A percentile compares a stretch with the other conserved stretches of the same genome.
These are phyloP conservation scores for Octopus sinensis DNA, from an alignment of 1,140 invertebrate genomes.

Conservation along the genomic window DNA sequence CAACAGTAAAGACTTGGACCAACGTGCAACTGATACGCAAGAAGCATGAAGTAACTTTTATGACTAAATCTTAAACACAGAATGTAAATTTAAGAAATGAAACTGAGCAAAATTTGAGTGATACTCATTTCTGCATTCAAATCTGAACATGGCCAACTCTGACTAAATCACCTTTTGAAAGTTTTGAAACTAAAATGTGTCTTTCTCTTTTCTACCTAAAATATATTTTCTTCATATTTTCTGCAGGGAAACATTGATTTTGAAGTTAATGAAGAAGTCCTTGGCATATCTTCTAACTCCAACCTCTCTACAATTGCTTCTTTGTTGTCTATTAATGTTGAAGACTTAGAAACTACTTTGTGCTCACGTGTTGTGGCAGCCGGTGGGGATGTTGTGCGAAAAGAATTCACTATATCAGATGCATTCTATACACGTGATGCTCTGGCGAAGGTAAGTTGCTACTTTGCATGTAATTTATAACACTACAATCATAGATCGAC, in stretches of 20 bases:
- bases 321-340: conserved; percentile 71
- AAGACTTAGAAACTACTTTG: conserved; percentile 73
- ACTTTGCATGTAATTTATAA: too few species aligned
- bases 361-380: conserved; percentile 87
- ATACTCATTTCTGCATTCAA: too few species aligned
- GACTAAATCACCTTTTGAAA: too few species aligned
- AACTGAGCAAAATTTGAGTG: too few species aligned
- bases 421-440: conserved; percentile 90
- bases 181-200: not conserved
- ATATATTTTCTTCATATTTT: conserved; percentile 20
- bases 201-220: not conserved
- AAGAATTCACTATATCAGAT: conserved; percentile 79
- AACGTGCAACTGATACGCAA: too few species aligned
- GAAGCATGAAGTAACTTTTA: too few species aligned
- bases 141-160: too few species aligned
- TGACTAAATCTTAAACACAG: too few species aligned
- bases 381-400: conserved; percentile 89
- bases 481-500: too few species aligned
- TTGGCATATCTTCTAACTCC: conserved; percentile 64
- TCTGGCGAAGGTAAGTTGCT: conserved; percentile 72
- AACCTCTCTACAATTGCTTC: conserved; percentile 66
- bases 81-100: too few species aligned
- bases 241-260: conserved; percentile 74
- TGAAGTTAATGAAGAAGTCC: conserved; percentile 64
- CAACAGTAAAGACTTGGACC: too few species aligned